These are phyloP conservation scores for Desoria tigrina DNA, from an alignment of 2,888 invertebrate species.

Conservation along the genomic window DNA sequence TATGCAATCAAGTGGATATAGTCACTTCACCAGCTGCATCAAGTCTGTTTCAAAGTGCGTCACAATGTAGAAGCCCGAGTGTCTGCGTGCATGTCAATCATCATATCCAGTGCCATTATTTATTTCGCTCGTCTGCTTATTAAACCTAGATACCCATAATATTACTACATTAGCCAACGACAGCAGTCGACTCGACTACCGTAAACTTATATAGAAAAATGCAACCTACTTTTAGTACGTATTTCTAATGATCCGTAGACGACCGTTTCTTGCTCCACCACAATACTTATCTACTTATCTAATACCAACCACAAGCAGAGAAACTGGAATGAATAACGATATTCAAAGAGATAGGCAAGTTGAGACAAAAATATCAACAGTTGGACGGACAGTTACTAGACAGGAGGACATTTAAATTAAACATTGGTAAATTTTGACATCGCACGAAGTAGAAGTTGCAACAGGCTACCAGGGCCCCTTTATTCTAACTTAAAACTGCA, in stretches of 20 bases:
- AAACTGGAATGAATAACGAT: too few species aligned
- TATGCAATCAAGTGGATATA: constrained; percentile 16
- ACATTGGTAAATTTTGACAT: constrained; percentile 14
- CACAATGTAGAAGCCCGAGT: constrained; percentile 10
- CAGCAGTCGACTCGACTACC: too few species aligned
- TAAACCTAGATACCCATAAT: neutral
- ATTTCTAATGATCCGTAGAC: too few species aligned
- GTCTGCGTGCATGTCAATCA: constrained; percentile 53
- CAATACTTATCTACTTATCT: too few species aligned
- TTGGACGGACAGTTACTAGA: neutral
- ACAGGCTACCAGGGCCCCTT: neutral
- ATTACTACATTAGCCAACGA: neutral
- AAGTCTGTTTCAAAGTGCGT: constrained; percentile 7
- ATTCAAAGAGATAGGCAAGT: too few species aligned
- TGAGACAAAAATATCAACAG: too few species aligned
- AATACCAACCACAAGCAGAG: too few species aligned
- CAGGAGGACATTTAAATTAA: neutral
- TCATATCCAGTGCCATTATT: constrained; percentile 44
- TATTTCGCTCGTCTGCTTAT: constrained; percentile 20
- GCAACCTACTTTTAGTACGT: too few species aligned
- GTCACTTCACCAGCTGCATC: constrained; percentile 15
- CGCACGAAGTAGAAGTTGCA: constrained; percentile 5
- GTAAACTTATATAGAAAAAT: too few species aligned
- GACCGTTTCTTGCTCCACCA: too few species aligned
- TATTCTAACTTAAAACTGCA: neutral